These are phyloP conservation scores for Allygus modestus DNA, from an alignment of 2,888 invertebrate species.

Conservation along the genomic window DNA sequence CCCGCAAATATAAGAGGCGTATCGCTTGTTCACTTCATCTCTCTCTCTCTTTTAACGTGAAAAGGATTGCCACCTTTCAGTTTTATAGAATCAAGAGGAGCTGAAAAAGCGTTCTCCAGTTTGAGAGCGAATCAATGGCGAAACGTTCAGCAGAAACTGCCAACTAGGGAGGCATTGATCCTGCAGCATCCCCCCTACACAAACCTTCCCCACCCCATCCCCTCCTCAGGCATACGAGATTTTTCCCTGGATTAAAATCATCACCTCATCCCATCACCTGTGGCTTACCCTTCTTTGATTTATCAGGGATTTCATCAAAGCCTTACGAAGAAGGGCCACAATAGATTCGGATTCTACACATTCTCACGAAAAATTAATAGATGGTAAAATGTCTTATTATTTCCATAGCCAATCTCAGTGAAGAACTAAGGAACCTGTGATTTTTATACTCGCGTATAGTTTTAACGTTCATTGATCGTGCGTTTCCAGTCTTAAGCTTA, in stretches of 20 bases:
- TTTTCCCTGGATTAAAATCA: constrained; percentile 29
- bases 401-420: no score
- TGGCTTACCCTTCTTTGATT: constrained; percentile 24
- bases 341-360: neutral
- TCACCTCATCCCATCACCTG: constrained; percentile 39
- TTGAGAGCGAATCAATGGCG: constrained; percentile 30
- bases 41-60: constrained; percentile 32
- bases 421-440: no score
- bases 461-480: no score
- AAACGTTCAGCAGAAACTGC: constrained; percentile 47
- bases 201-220: constrained; percentile 21
- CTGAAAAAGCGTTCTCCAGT: constrained; percentile 41
- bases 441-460: no score
- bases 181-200: constrained; percentile 18
- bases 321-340: neutral
- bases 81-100: constrained; percentile 41
- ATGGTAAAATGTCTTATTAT: no score
- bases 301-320: neutral
- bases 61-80: constrained; percentile 41
- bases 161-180: constrained; percentile 41
- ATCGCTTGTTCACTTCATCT: constrained; percentile 11
- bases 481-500: no score
- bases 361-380: no score
- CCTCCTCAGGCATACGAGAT: neutral
- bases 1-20: no score